These are phyloP conservation scores for Aurelia sp. DNA, from an alignment of 30 jellyfish, hydroid and myxozoan genomes.

Conservation along the genomic window DNA sequence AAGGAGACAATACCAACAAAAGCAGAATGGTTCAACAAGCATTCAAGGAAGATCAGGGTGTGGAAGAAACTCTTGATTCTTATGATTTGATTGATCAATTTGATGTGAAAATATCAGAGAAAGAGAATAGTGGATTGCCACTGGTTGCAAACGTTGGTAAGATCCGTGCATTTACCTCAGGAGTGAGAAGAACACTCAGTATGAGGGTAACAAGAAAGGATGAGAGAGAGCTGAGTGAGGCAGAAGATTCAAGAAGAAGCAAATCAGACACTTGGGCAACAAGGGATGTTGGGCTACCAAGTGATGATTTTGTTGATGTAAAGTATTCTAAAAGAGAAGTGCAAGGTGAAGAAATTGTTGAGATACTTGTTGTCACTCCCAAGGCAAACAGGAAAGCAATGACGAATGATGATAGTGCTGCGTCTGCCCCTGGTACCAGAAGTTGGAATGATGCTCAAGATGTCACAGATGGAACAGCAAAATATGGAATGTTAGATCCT, in stretches of 20 bases:
- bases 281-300: neutral
- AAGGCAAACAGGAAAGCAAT: neutral
- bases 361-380: constrained; percentile 58
- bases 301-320: constrained; percentile 49
- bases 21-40: no score
- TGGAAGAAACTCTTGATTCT: constrained; percentile 26
- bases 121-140: neutral
- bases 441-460: neutral
- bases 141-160: neutral
- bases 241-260: constrained; percentile 22
- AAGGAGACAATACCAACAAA: no score
- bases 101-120: constrained; percentile 59
- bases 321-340: constrained; percentile 37
- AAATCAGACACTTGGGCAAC: constrained; percentile 48
- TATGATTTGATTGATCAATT: constrained; percentile 63
- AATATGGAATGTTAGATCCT: neutral
- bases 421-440: neutral
- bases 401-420: neutral
- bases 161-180: constrained; percentile 48
- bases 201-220: constrained; percentile 8
- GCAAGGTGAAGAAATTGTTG: constrained; percentile 43
- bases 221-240: neutral
- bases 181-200: constrained; percentile 43
- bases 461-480: neutral
- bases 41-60: no score